These are phyloP conservation scores for Machaerirhynchus nigripectus DNA, from an alignment of 2,113 vertebrate species.

Conservation along the genomic window DNA sequence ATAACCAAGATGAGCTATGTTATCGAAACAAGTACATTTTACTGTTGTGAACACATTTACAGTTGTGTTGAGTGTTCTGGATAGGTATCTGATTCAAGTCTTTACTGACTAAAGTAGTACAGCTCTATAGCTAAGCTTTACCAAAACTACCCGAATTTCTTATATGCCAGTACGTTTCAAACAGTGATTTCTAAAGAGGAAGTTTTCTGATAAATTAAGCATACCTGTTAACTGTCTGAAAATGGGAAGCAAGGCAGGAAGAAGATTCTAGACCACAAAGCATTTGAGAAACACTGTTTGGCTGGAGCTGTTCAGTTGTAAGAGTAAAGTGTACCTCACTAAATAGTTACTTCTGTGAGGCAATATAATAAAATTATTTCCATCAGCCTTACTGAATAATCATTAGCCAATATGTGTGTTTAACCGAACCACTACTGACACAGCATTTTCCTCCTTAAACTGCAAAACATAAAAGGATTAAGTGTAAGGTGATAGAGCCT, in stretches of 20 bases:
- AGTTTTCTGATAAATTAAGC: not conserved
- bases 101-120: not conserved
- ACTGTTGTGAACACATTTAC: not conserved
- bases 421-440: not conserved
- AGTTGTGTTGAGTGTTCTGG: not conserved
- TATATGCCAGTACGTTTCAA: not conserved
- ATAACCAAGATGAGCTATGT: not conserved
- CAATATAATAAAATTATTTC: not conserved
- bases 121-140: not conserved
- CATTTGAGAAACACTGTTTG: not conserved
- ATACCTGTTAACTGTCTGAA: not conserved
- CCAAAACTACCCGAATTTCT: not conserved
- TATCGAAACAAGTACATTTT: not conserved
- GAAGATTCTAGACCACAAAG: not conserved
- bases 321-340: accelerated
- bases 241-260: not conserved
- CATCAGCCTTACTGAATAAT: not conserved
- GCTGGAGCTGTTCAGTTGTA: not conserved
- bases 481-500: not conserved
- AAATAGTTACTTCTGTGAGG: not conserved
- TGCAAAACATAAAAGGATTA: not conserved
- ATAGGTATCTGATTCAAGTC: not conserved
- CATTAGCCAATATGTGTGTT: not conserved
- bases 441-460: not conserved
- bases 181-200: not conserved